Base-by-base conservation (phyloP, 2,797 vertebrate species). In the Alca torda region DNA sequence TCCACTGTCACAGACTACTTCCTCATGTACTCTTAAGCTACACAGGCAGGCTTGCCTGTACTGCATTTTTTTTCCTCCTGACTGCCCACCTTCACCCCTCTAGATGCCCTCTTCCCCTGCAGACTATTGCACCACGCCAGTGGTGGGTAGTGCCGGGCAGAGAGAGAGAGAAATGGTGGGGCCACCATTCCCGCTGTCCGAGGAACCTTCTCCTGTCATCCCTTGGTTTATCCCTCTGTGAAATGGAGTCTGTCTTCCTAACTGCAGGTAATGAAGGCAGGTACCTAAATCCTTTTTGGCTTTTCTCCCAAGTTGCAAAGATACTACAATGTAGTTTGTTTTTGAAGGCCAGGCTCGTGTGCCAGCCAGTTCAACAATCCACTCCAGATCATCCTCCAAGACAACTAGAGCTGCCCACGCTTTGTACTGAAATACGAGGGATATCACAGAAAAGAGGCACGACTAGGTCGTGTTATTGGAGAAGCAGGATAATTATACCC, bases 401-500 rank as follows among this genome's bases (percentile, higher is more conserved):
- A 80, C 46, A 78, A 35, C 56, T 18, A 30, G 48, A 53, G 72
- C 73, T 87, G 37, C 43, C 35, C 3, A 1, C 12, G 35, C 45
- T 86, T 73, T 72, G 37, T 18, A 28, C 53, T 75, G 56, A 74
- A 91, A 88, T 14, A 61, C 1, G 4, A 72, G 43, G 39, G 37
- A 26, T 78, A 84, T 37, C 3, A 0, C 51, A 59, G 72, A 78
- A 85, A 84, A 53, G 31, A 77, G 39, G 45, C 56, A 82, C 0
- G 3, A 76, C 33, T 60, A 85, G 60, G 75, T 79, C 0, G 0
- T 72, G 86, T 75, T 94, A 77, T 30, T 94, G 86, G 72, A 93
- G 87, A 96, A 89, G 45, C 46, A 77, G 41, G 74, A 89, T 90
- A 97, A 96, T 97, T 95, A 96, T 26, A 78, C 83, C 45, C 77